phyloP scores from a whole-genome alignment of 2,113 vertebrate species.

The Bothrops jararaca region DNA sequence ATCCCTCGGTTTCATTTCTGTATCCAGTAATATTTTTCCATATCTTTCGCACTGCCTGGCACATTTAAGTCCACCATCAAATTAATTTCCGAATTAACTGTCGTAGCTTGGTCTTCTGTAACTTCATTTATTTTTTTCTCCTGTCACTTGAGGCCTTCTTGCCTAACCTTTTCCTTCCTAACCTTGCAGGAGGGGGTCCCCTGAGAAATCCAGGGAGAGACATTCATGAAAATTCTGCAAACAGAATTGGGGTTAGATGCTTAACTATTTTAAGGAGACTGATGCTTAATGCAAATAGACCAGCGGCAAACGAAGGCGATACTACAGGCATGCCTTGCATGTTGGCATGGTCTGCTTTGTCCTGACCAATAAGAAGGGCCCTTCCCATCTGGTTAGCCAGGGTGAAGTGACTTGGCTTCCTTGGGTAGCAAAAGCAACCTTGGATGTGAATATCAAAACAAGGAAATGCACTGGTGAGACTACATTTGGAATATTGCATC shows the following conservation, averaged over 20 bases:
- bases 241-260: background rate
- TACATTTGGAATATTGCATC: too few relatives aligned
- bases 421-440: background rate
- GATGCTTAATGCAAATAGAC: background rate
- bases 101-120: too few relatives aligned
- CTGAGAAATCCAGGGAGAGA: background rate
- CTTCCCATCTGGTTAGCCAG: background rate
- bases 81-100: too few relatives aligned
- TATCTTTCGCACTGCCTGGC: too few relatives aligned
- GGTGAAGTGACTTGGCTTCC: background rate
- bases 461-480: background rate
- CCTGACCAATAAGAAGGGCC: background rate
- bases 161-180: background rate
- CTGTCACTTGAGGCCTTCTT: background rate
- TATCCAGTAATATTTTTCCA: background rate
- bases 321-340: background rate
- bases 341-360: background rate
- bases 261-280: background rate
- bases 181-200: background rate
- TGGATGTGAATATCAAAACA: background rate
- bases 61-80: too few relatives aligned
- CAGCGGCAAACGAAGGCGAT: background rate
- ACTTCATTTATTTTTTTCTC: background rate
- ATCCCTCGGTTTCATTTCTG: background rate
- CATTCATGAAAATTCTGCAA: background rate